Evolutionary conservation across 1,140 invertebrate species (phyloP).

Genomic region (Caenorhabditis brenneri): DNA sequence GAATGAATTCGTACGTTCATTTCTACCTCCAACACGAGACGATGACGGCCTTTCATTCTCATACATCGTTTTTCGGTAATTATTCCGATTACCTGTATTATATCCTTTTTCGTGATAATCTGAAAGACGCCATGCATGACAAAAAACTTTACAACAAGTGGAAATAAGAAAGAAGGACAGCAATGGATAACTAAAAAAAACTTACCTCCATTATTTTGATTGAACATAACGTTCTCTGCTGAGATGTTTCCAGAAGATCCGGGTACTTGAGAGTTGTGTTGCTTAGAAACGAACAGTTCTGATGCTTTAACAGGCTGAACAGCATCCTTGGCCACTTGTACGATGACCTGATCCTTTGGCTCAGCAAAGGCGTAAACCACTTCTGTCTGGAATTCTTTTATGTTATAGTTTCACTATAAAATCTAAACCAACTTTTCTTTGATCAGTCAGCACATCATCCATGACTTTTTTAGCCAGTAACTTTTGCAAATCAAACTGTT

Average conservation of each 20-base stretch:
- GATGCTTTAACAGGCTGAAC: not conserved
- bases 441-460: not conserved
- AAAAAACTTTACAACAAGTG: not conserved
- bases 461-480: not conserved
- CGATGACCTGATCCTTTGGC: not conserved
- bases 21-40: not conserved
- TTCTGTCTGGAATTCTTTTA: not conserved
- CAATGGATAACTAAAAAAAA: not conserved
- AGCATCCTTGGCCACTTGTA: not conserved
- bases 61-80: not conserved
- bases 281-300: not conserved
- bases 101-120: not conserved
- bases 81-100: not conserved
- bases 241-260: not conserved
- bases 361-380: slow-evolving; percentile 4
- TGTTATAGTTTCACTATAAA: not conserved
- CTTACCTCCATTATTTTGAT: not conserved
- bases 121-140: not conserved
- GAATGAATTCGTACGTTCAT: not conserved
- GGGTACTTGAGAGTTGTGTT: not conserved
- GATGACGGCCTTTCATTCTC: not conserved
- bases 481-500: slow-evolving; percentile 6
- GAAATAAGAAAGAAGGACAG: not conserved
- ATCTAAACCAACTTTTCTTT: not conserved
- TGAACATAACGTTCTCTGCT: not conserved